Evolutionary conservation across 2,797 vertebrate species (phyloP).

Genomic region (Garrulus glandarius): DNA sequence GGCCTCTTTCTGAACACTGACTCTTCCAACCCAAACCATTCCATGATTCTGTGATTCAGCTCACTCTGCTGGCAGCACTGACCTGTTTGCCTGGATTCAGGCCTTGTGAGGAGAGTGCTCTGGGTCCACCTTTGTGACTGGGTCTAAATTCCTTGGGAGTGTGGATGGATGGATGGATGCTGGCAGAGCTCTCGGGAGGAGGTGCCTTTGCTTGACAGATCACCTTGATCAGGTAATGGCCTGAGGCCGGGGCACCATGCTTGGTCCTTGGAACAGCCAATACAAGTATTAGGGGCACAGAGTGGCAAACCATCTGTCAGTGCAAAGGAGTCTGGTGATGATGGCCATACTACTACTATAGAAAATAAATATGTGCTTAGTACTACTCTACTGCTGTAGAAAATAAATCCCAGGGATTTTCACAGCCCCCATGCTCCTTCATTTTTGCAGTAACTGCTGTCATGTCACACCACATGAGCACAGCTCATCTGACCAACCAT

Average conservation of each 20-base stretch:
- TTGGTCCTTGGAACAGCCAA: accelerated
- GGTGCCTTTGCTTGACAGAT: not conserved
- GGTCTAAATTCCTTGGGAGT: not conserved
- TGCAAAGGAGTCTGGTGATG: accelerated
- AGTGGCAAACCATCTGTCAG: not conserved
- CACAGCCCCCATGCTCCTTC: not conserved
- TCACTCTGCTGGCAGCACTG: not conserved
- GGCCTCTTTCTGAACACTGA: accelerated
- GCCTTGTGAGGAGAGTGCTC: not conserved
- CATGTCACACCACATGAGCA: accelerated
- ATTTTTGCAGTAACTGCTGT: not conserved
- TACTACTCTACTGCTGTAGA: not conserved
- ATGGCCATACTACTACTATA: not conserved
- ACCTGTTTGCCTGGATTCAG: not conserved
- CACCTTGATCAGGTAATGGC: not conserved
- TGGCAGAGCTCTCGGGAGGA: not conserved
- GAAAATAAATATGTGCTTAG: not conserved
- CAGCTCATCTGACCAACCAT: not conserved
- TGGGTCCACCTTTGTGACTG: not conserved
- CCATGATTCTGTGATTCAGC: not conserved
- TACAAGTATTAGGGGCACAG: too few relatives aligned
- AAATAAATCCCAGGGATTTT: not conserved
- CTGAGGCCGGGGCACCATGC: not conserved
- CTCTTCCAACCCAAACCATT: not conserved
- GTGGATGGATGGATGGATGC: not conserved